Base-by-base conservation (phyloP, 2,797 vertebrate genomes). In the Pangasius mekongensis region DNA sequence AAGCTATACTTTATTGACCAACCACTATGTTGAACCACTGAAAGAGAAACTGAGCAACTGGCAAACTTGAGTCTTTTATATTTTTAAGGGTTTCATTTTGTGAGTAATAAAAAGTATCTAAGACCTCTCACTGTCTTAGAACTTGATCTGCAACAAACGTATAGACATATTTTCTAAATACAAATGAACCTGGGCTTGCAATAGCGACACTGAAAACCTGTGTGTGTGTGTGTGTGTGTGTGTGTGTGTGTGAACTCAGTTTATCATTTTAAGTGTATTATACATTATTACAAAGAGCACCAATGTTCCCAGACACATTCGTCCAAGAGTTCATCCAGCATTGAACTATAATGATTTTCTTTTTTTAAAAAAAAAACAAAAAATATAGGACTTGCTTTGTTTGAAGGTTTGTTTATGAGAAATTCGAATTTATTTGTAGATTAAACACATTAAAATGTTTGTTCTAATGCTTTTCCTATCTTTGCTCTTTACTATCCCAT, bases 21-120 rank as follows among this genome's bases (percentile, higher is more conserved):
- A 73, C 43, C 4, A 33, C 62, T 22, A 16, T 16, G 58, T 71
- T 6, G 7, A 3, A 47, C 52, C 30, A 52, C 24, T 3, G 27
- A 56, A 52, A 78, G 49, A 24, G 69, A 49, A 73, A 43, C 87
- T 77, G 22, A n/a, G n/a, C 30, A 71, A 58, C 13, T 49, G 60
- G 52, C 27, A 39, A 60, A 39, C 33, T 81, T 2, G 3, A 60
- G 36, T 30, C 9, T 64, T 30, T 82, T 83, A 64, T 66, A 22
- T 24, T 24, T 36, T 22, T 60, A 60, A 33, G 3, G 27, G 81
- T 83, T 83, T 83, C 81, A 20, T 83, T 82, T 83, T 83, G 43
- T n/a, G 36, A 49, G 60, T 83, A 83, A 83, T 66, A 47, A 83
- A 83, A 66, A n/a, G 39, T 49, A 11, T 30, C 7, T 30, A 30